Evolutionary conservation across 1,140 invertebrate species (phyloP).

Genomic region (Polypedilum pembai): DNA sequence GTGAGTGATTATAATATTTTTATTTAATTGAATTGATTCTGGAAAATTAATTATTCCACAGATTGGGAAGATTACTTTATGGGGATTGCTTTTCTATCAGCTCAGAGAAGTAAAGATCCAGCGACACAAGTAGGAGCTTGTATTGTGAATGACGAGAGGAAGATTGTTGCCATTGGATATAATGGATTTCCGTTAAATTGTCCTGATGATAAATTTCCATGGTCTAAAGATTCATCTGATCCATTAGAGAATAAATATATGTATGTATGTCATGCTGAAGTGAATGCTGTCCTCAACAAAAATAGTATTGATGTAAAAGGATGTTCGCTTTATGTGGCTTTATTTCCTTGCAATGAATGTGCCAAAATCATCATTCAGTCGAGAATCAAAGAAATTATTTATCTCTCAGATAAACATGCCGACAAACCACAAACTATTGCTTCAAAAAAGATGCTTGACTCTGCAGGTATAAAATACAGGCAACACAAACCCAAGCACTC

Average conservation of each 20-base stretch:
- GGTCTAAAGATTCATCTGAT: conserved; percentile 57
- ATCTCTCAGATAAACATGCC: conserved; percentile 71
- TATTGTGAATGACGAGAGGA: conserved; percentile 81
- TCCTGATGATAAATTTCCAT: conserved; percentile 80
- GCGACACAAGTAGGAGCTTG: conserved; percentile 86
- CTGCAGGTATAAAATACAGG: conserved; percentile 60
- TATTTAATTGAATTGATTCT: neutral
- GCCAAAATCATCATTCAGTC: conserved; percentile 95
- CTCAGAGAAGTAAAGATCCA: conserved; percentile 91
- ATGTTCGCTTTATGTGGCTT: conserved; percentile 76
- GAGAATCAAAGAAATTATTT: conserved; percentile 75
- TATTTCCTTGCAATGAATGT: conserved; percentile 96
- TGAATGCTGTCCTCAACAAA: conserved; percentile 93
- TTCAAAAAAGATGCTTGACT: conserved; percentile 71
- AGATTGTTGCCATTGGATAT: conserved; percentile 88
- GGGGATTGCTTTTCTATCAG: conserved; percentile 71
- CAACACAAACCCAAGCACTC: conserved; percentile 46
- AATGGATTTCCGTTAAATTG: conserved; percentile 92
- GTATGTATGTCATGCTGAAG: conserved; percentile 95
- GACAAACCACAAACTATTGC: conserved; percentile 61
- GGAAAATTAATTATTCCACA: neutral
- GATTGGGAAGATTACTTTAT: conserved; percentile 90
- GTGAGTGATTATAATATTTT: neutral
- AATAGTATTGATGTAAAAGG: conserved; percentile 67
- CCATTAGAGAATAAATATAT: conserved; percentile 68